A percentile compares a stretch with the other conserved stretches of the same genome.
phyloP scores from a whole-genome alignment of 2,113 vertebrate species.

The Hippocampus guttulatus region DNA sequence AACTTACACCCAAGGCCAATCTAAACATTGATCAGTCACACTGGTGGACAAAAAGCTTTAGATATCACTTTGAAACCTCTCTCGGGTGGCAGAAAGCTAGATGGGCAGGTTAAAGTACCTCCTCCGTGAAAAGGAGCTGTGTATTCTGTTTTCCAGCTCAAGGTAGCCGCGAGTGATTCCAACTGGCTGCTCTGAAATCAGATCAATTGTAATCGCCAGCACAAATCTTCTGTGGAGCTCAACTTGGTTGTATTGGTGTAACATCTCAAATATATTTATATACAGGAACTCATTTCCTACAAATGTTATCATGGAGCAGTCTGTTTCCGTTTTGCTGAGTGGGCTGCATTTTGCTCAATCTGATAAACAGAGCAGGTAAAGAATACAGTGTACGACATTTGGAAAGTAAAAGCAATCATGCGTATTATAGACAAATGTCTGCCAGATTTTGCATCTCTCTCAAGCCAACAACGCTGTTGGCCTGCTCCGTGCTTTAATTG shows the following conservation, averaged over 20 bases:
- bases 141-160: slow-evolving; percentile 11
- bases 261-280: not conserved
- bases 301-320: not conserved
- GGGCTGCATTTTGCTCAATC: not conserved
- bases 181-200: slow-evolving; percentile 18
- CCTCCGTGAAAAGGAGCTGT: not conserved
- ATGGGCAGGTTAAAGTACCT: not conserved
- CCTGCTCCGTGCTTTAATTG: no score
- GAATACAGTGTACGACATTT: not conserved
- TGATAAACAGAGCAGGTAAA: not conserved
- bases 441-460: not conserved
- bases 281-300: not conserved
- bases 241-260: not conserved
- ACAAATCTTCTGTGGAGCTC: not conserved
- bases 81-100: not conserved
- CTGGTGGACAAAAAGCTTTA: not conserved
- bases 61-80: not conserved
- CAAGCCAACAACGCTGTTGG: not conserved
- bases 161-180: slow-evolving; percentile 10
- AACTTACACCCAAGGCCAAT: not conserved
- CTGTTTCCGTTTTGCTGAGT: not conserved
- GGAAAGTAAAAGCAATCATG: not conserved
- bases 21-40: not conserved
- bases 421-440: not conserved
- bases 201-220: slow-evolving; percentile 3